Evolutionary conservation across 2,888 invertebrate species (phyloP), one percentile per base, ranked within the genome.

Genomic region (Cheilosia soror): DNA sequence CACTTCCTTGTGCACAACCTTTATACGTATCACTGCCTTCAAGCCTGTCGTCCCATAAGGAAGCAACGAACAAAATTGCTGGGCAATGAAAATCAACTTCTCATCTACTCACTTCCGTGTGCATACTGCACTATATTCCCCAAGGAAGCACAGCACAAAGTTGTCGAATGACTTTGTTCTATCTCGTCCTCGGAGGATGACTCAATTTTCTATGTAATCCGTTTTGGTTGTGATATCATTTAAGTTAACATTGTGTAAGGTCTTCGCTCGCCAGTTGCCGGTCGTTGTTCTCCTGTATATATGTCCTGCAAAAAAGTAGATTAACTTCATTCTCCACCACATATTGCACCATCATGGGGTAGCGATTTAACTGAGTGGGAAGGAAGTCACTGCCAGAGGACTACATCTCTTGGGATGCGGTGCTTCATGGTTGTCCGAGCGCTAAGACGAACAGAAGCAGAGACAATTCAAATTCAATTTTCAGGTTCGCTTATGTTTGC

Each of bases 171-270:
- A 73, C 73, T 79, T 69, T 69, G 49, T 75, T 51, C 53, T 20
- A 20, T 53, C 20, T 42, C 83, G 49, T 79, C 73, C 73, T 37
- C 37, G 11, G 49, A 55, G 80, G 84, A 84, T 84, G 84, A 84
- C 84, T 80, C 80, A 84, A 84, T 84, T 84, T 84, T 75, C 80
- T 65, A 62, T 84, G 80, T 84, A 84, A 84, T 84, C 84, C 80
- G 80, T 58, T 84, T 84, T 80, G 71, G 40, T 71, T 71, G 63
- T 80, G 80, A 80, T 84, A 84, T 75, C 84, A 76, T 84, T 84
- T 71, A 65, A 84, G 84, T 80, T 84, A 66, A 75, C 65, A 80
- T 80, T 84, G 84, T 69, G 53, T 37, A 60, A 75, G 84, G 65
- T 58, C 69, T 57, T 62, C 5, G 20, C 51, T 31, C 20, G 15